phyloP scores from a whole-genome alignment of 2,797 vertebrate genomes.

The Channallabes apus region DNA sequence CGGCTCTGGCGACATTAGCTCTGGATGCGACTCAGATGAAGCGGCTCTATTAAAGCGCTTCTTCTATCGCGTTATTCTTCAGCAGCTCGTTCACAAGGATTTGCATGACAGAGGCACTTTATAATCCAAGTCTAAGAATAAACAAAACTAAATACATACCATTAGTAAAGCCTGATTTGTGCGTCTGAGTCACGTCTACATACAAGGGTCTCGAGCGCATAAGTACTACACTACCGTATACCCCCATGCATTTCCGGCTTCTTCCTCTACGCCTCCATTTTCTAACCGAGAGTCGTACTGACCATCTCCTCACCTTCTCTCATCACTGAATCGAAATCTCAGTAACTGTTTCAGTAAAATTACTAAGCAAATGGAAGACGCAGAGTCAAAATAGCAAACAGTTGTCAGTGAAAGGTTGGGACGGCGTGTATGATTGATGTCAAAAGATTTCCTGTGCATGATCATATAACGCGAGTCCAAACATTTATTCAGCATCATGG shows the following conservation, averaged over 20 bases:
- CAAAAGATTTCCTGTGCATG: neutral
- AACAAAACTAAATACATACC: neutral
- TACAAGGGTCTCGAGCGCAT: too few species aligned
- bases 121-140: neutral
- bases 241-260: too few species aligned
- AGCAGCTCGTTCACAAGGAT: neutral
- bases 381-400: neutral
- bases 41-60: accelerated
- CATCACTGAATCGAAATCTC: too few species aligned
- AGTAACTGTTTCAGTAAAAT: too few species aligned
- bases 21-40: too few species aligned
- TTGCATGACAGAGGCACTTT: neutral
- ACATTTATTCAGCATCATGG: neutral
- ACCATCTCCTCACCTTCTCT: too few species aligned
- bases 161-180: too few species aligned
- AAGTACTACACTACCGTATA: too few species aligned
- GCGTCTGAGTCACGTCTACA: too few species aligned
- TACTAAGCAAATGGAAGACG: neutral
- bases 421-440: neutral
- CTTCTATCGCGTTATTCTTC: neutral
- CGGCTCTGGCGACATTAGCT: neutral
- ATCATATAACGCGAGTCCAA: neutral
- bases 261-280: too few species aligned
- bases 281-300: too few species aligned
- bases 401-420: too few species aligned